A percentile compares a stretch with the other conserved stretches of the same genome.
phyloP scores from a whole-genome alignment of 2,113 vertebrate species.

The Grammomys dolichurus region DNA sequence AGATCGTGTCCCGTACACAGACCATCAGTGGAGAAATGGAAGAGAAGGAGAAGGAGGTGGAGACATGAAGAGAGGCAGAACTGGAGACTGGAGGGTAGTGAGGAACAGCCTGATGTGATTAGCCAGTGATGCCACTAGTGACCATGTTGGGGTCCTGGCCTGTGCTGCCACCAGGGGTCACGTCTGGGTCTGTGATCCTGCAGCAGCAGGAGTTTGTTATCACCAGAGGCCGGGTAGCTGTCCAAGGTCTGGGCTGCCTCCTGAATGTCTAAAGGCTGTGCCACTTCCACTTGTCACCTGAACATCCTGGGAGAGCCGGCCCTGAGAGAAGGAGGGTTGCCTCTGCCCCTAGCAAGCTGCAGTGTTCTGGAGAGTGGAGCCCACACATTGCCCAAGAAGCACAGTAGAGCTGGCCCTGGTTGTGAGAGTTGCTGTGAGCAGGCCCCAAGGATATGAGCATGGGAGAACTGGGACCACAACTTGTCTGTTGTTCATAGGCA shows the following conservation, averaged over 20 bases:
- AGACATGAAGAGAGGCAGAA: neutral
- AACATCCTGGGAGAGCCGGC: neutral
- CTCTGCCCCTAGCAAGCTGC: neutral
- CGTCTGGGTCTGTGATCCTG: neutral
- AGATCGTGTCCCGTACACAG: too few relatives aligned
- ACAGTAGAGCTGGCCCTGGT: neutral
- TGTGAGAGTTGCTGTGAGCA: too few relatives aligned
- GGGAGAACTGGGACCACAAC: neutral
- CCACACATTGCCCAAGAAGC: neutral
- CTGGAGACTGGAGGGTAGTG: neutral
- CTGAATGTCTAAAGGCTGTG: neutral
- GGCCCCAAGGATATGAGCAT: too few relatives aligned
- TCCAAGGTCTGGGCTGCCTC: neutral
- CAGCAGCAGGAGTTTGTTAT: neutral
- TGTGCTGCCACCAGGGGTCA: neutral
- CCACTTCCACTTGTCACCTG: neutral
- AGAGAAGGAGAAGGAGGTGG: neutral
- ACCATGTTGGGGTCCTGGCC: neutral
- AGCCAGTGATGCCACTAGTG: neutral
- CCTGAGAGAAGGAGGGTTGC: neutral
- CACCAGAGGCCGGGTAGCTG: neutral
- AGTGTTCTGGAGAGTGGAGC: neutral
- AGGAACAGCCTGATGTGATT: neutral
- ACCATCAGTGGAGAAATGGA: neutral
- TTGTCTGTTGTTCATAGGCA: neutral